These are phyloP conservation scores for Botrylloides violaceus DNA, from an alignment of 23 tunicate genomes.

Conservation along the genomic window DNA sequence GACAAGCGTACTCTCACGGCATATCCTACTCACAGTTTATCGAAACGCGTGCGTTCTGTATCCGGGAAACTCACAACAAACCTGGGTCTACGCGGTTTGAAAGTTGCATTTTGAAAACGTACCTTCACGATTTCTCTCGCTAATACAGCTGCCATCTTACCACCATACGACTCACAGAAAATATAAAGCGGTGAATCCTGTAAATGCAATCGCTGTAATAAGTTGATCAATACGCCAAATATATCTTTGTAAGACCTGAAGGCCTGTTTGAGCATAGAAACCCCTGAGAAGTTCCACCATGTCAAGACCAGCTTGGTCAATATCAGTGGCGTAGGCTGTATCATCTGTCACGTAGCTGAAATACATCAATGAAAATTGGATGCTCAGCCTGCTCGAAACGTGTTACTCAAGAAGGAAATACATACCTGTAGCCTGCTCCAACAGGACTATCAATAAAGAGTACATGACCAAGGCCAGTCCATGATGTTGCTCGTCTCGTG, in stretches of 20 bases:
- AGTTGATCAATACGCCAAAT: neutral
- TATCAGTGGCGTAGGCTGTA: slow-evolving; percentile 66
- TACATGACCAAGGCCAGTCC: slow-evolving; percentile 87
- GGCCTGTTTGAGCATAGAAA: slow-evolving; percentile 40
- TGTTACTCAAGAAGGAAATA: neutral
- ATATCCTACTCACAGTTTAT: no score
- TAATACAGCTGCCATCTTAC: slow-evolving; percentile 89
- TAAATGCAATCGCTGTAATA: no score
- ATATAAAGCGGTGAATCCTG: slow-evolving; percentile 70
- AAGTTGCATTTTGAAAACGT: no score
- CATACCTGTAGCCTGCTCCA: slow-evolving; percentile 77
- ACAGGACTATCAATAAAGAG: slow-evolving; percentile 87
- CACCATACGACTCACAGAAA: slow-evolving; percentile 94
- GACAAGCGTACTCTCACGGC: no score
- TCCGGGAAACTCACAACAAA: no score
- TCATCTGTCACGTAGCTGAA: slow-evolving; percentile 58
- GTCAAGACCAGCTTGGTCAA: slow-evolving; percentile 63
- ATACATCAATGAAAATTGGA: neutral
- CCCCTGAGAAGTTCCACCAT: slow-evolving; percentile 76
- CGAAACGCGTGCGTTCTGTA: no score
- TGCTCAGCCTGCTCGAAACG: no score
- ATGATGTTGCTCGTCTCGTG: slow-evolving; percentile 64
- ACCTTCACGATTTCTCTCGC: slow-evolving; percentile 67
- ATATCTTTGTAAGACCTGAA: neutral
- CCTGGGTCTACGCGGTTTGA: no score